phyloP scores from a whole-genome alignment of 2,888 invertebrate species.

The Spialia ferax region DNA sequence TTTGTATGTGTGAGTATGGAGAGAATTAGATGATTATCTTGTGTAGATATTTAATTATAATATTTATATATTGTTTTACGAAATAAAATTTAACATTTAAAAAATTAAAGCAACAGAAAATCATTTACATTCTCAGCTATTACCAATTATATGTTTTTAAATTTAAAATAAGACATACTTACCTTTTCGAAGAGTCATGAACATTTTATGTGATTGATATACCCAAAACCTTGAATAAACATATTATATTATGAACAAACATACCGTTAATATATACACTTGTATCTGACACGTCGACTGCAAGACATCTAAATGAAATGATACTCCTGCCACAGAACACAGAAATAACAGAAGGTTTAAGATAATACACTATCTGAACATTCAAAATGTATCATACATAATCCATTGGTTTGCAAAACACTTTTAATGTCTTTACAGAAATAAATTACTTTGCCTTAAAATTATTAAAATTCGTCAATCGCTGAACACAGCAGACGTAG shows the following conservation, averaged over 20 bases:
- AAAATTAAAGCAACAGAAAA: no score
- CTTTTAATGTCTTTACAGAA: no score
- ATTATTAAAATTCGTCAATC: not conserved
- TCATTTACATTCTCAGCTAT: not conserved
- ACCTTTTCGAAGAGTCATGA: not conserved
- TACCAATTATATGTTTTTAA: not conserved
- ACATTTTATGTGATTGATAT: constrained; percentile 6
- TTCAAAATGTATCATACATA: no score
- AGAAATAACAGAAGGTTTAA: constrained; percentile 20
- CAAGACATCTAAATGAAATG: constrained; percentile 28
- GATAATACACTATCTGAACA: not conserved
- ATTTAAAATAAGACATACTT: not conserved
- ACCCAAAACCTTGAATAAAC: constrained; percentile 33
- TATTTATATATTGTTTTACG: no score
- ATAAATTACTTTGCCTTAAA: no score
- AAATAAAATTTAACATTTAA: no score
- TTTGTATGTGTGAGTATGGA: no score
- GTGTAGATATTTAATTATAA: no score
- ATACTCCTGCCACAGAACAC: constrained; percentile 2
- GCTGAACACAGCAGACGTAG: no score
- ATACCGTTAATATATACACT: constrained; percentile 22
- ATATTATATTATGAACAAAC: constrained; percentile 14
- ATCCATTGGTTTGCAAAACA: no score
- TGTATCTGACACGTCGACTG: constrained; percentile 37
- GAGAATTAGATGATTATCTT: no score